Evolutionary conservation across 2,113 vertebrate genomes (phyloP), one percentile per base, ranked within the genome.

Genomic region (Phalacrocorax aristotelis): DNA sequence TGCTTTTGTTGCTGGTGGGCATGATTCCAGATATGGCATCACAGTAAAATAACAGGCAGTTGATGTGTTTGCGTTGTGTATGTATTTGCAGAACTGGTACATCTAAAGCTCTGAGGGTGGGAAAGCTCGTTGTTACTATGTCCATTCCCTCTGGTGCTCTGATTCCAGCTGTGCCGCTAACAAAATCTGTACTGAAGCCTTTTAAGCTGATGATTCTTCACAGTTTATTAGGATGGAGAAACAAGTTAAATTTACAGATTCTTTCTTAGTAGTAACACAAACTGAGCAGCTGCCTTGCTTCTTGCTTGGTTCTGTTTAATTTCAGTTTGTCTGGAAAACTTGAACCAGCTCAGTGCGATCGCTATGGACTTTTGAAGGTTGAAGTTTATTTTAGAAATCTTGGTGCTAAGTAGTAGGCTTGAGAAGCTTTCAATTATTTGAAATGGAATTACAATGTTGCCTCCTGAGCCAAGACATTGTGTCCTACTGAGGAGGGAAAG

Each of bases 301-400:
- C 55, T 82, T 71, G n/a, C 85, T 68, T 27, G 15, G 7, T 64
- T 94, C 40, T 71, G 26, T 82, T 95, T 54, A 76, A 72, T 30
- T 83, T 77, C 48, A 34, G n/a, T 65, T 93, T 38, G 4, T 12
- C 38, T 70, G 51, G 48, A 78, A 62, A 52, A 38, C 30, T 26
- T 75, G 76, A 83, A 75, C 52, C 42, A 29, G 34, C 66, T 84
- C n/a, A 15, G 51, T 9, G 13, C 3, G 3, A 77, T 54, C 38
- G 21, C 54, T n/a, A 13, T 87, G 90, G 80, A 20, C 44, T 27
- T 89, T 10, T 64, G 77, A 87, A 90, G 87, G 42, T 42, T 93
- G 77, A 52, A 58, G 65, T 94, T 94, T 97, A 38, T 85, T 95
- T 89, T 93, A 57, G 90, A 83, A 72, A 40, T 30, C 42, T 72